Evolutionary conservation across 1,140 invertebrate species (phyloP).

Genomic region (Aphelenchoides fujianensis): DNA sequence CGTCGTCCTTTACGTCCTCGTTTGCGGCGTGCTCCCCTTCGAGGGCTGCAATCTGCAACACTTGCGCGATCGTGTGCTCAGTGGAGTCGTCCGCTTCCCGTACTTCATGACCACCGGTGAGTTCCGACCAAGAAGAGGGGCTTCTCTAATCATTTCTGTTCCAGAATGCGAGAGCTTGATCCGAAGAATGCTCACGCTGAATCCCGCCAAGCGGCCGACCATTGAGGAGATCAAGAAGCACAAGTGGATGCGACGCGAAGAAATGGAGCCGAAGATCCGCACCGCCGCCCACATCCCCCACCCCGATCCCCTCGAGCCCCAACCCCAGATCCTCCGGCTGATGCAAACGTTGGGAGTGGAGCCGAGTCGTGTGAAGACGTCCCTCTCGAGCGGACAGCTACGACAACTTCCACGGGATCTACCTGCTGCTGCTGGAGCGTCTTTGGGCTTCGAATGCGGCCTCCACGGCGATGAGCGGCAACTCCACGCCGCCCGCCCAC

Average conservation of each 20-base stretch:
- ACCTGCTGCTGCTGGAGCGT: constrained; percentile 81
- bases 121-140: constrained; percentile 7
- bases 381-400: constrained; percentile 82
- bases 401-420: constrained; percentile 91
- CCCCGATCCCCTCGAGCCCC: constrained; percentile 69
- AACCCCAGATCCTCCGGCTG: constrained; percentile 84
- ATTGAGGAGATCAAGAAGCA: constrained; percentile 81
- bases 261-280: constrained; percentile 61
- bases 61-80: constrained; percentile 81
- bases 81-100: constrained; percentile 88
- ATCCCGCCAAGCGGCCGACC: constrained; percentile 77
- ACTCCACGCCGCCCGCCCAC: too few relatives aligned
- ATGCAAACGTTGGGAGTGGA: constrained; percentile 92
- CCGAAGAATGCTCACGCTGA: constrained; percentile 85
- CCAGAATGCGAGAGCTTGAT: constrained; percentile 87
- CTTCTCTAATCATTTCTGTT: too few relatives aligned
- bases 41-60: constrained; percentile 85
- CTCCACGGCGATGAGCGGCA: too few relatives aligned
- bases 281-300: constrained; percentile 61
- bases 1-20: constrained; percentile 90
- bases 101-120: constrained; percentile 96
- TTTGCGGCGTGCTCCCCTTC: constrained; percentile 92
- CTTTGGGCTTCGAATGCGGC: constrained; percentile 30
- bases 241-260: constrained; percentile 75
- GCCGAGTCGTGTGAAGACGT: constrained; percentile 79